These are phyloP conservation scores for Ennomos quercinarius DNA, from an alignment of 2,888 invertebrate species.

Conservation along the genomic window DNA sequence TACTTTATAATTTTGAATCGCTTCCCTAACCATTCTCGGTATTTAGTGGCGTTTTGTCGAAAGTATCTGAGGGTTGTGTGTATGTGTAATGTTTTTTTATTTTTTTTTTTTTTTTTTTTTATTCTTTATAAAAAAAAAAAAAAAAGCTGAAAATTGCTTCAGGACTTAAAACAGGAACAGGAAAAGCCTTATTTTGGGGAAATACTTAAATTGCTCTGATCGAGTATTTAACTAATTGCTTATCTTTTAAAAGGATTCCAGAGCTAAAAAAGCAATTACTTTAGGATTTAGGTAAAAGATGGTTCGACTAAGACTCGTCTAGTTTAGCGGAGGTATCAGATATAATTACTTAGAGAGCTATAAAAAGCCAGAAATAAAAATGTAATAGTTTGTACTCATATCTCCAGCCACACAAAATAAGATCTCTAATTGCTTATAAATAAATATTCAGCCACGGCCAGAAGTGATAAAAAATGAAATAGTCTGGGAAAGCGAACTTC, in stretches of 20 bases:
- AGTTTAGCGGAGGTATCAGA: neutral
- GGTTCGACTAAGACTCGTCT: neutral
- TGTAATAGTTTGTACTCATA: too few species aligned
- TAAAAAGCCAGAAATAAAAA: too few species aligned
- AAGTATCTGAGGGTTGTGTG: too few species aligned
- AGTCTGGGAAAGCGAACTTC: slow-evolving; percentile 27
- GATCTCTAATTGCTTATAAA: slow-evolving; percentile 5
- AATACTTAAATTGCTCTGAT: slow-evolving; percentile 32
- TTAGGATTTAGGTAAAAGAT: slow-evolving; percentile 21
- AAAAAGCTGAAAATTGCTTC: neutral
- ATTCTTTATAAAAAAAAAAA: too few species aligned
- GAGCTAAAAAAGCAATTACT: slow-evolving; percentile 31
- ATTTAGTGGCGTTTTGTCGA: too few species aligned
- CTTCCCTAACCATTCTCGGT: too few species aligned
- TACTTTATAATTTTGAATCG: too few species aligned
- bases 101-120: too few species aligned
- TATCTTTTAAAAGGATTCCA: slow-evolving; percentile 36
- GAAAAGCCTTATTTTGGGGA: slow-evolving; percentile 25
- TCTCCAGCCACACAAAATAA: neutral
- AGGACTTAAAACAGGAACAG: neutral
- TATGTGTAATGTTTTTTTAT: too few species aligned
- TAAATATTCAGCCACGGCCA: slow-evolving; percentile 2
- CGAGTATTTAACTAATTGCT: slow-evolving; percentile 40
- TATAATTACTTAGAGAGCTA: too few species aligned
- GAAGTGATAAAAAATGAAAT: slow-evolving; percentile 16